These are phyloP conservation scores for Ochotona princeps DNA, from an alignment of 2,113 vertebrate genomes.

Conservation along the genomic window DNA sequence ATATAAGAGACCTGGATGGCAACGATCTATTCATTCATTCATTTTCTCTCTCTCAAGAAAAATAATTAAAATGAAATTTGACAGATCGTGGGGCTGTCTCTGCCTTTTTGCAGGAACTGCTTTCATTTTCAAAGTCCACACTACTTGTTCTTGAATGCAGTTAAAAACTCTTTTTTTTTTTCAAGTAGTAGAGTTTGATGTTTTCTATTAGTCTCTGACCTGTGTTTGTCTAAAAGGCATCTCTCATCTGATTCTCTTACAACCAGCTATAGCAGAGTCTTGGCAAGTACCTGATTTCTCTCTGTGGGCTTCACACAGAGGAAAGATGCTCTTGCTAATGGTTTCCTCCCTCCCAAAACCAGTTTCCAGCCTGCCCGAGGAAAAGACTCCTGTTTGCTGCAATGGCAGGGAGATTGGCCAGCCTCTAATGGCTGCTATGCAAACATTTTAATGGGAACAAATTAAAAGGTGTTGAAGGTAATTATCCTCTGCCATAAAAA, in stretches of 20 bases:
- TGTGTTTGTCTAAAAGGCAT: not conserved
- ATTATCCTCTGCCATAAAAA: slow-evolving; percentile 57
- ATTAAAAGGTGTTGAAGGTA: slow-evolving; percentile 64
- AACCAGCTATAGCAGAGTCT: not conserved
- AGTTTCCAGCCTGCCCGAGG: not conserved
- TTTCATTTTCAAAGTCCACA: not conserved
- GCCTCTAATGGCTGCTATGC: slow-evolving; percentile 17
- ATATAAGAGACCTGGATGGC: too few relatives aligned
- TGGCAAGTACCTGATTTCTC: not conserved
- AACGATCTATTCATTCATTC: too few relatives aligned
- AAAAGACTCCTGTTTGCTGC: not conserved
- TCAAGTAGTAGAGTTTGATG: not conserved
- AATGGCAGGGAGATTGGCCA: not conserved
- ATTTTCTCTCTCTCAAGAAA: too few relatives aligned
- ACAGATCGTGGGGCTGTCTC: not conserved
- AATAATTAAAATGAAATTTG: not conserved
- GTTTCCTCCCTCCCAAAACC: not conserved
- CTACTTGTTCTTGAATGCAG: not conserved
- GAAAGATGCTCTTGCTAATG: not conserved
- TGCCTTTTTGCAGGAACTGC: not conserved
- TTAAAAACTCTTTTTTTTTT: not conserved
- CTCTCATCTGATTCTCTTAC: not conserved
- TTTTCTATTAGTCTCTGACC: not conserved
- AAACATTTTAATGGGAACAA: slow-evolving; percentile 55
- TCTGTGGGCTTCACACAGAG: not conserved